Base-by-base conservation (phyloP, 2,888 invertebrate species). In the Ariolimax columbianus region DNA sequence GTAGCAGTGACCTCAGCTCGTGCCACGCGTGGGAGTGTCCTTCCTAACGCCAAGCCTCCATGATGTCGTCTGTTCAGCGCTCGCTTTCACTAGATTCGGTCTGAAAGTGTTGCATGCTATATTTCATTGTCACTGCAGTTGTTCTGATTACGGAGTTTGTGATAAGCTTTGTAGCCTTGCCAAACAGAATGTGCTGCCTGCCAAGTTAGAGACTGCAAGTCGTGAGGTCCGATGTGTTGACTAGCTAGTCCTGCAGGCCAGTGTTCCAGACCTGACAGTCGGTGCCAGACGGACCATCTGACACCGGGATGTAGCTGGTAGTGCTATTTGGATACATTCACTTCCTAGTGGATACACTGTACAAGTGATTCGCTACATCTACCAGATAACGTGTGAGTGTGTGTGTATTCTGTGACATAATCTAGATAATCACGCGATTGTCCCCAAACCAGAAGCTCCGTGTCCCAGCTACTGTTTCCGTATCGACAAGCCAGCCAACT, bases 21-120 rank as follows among this genome's bases (percentile, higher is more conserved):
- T 7, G 23, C 38, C 40, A 2, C 38, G 26, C 1, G 38, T 70
- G 70, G 70, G 33, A 70, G 70, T 70, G 70, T 70, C 73, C n/a
- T 19, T 11, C 4, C 47, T 73, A 43, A 14, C 43, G 43, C n/a
- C 43, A 73, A 47, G 73, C 73, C 2, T 73, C 73, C 73, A 73
- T 73, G n/a, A 73, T 73, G 73, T 73, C 72, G 43, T 73, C 73
- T 73, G 73, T 73, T 73, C 43, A 30, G 43, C 47, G 72, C 40
- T 43, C 11, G 43, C 7, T 43, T 73, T 17, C 30, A 43, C 3
- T 73, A 43, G n/a, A n/a, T 43, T 43, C 47, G 73, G 43, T n/a
- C 73, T 73, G 7, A 30, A 43, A 30, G 14, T 47, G 26, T 40
- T 73, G 9, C n/a, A 6, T 14, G 40, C 26, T 17, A 73, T 30